phyloP scores from a whole-genome alignment of 1,140 invertebrate genomes.

The Trichonephila inaurata region DNA sequence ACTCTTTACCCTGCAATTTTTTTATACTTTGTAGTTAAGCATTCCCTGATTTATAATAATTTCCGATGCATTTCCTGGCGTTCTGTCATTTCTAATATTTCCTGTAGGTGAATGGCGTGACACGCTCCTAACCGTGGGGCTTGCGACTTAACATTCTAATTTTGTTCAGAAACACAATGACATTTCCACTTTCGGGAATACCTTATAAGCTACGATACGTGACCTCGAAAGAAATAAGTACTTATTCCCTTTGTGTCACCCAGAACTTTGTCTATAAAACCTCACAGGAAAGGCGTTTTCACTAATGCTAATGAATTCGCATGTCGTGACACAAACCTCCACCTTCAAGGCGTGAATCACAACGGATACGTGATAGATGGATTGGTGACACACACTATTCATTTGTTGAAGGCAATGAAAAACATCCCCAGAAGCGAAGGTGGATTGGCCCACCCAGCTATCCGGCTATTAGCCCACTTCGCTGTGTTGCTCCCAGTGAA shows the following conservation, averaged over 20 bases:
- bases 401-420: too few relatives aligned
- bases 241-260: slow-evolving; percentile 21
- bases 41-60: slow-evolving; percentile 35
- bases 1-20: background rate
- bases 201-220: slow-evolving; percentile 26
- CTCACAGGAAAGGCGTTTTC: slow-evolving; percentile 70
- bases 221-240: slow-evolving; percentile 47
- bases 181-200: slow-evolving; percentile 29
- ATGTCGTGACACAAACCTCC: slow-evolving; percentile 67
- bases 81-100: slow-evolving; percentile 33
- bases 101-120: slow-evolving; percentile 27
- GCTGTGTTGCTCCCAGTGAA: slow-evolving; percentile 8
- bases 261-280: slow-evolving; percentile 24
- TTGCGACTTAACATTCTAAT: slow-evolving; percentile 47
- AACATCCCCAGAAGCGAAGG: background rate
- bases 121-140: background rate
- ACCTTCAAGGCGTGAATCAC: slow-evolving; percentile 74
- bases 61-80: slow-evolving; percentile 5
- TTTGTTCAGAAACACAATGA: slow-evolving; percentile 19
- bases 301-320: slow-evolving; percentile 69
- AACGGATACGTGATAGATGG: slow-evolving; percentile 69
- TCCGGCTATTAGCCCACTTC: slow-evolving; percentile 68
- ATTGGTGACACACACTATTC: slow-evolving; percentile 72
- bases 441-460: slow-evolving; percentile 33
- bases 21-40: background rate